Evolutionary conservation across 30 jellyfish, hydroid and myxozoan genomes (phyloP), one percentile per base, ranked within the genome.

Genomic region (Hydractinia symbiolongicarpus): DNA sequence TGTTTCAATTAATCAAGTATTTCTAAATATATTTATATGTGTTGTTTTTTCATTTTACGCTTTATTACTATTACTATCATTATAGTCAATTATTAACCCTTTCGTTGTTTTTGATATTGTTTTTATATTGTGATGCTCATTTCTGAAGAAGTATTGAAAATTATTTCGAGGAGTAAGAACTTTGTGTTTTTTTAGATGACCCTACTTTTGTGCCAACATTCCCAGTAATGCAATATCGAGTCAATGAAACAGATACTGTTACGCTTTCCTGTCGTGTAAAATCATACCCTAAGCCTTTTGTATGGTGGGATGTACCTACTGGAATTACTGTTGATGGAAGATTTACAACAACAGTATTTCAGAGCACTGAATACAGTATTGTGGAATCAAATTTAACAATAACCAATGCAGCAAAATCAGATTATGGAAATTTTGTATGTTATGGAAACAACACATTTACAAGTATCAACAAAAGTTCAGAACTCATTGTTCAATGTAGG

Each of bases 181-280:
- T 19, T 5, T 71, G 80, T 20, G 9, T 4, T 58, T 71, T 71
- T 71, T 71, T 49, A 71, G 80, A 71, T 71, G 60, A 71, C 5
- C 61, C 61, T 20, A 71, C 80, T 19, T 71, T 71, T 50, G 80
- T 50, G 30, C 69, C 80, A 5, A 58, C 9, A 7, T 50, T 5
- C 54, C 80, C 80, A 5, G 11, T 20, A 13, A 7, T 20, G 51
- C 15, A 71, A 7, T 71, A 71, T 15, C 50, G 51, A 15, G 80
- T 71, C 56, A 71, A 71, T 50, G 53, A 71, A 19, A 20, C 44
- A 1, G 60, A 30, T 0, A 50, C 1, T 1, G 67, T 71, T 14
- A 20, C 80, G 17, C 54, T 71, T 49, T n/a, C 56, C 17, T 71
- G 80, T 53, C 44, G 80, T 14, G 80, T 71, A 30, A 71, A 71